phyloP scores from a whole-genome alignment of 2,888 invertebrate genomes.

The Cheilosia scutellata region DNA sequence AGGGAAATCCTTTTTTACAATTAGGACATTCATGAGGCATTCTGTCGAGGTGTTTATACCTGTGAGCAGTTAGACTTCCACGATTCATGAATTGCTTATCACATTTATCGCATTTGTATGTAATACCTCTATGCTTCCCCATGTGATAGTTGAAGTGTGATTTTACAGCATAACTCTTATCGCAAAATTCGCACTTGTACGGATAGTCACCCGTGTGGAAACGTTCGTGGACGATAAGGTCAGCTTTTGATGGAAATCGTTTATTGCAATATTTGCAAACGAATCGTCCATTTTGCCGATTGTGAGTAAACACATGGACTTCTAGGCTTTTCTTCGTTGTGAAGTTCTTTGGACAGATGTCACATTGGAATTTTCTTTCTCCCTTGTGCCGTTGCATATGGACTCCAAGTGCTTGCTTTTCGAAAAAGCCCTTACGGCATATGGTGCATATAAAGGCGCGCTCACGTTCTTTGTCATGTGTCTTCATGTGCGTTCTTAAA shows the following conservation, averaged over 20 bases:
- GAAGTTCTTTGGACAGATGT: constrained; percentile 58
- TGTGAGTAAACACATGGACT: constrained; percentile 63
- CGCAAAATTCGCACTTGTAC: constrained; percentile 59
- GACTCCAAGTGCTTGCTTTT: constrained; percentile 63
- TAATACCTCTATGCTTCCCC: constrained; percentile 69
- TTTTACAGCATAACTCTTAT: constrained; percentile 69
- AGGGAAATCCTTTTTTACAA: constrained; percentile 66
- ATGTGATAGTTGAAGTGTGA: constrained; percentile 72
- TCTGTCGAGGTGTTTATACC: constrained; percentile 53
- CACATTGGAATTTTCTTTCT: constrained; percentile 48
- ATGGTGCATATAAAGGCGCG: constrained; percentile 40
- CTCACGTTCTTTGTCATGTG: constrained; percentile 46
- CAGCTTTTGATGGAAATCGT: constrained; percentile 64
- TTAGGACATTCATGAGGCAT: constrained; percentile 64
- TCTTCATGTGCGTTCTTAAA: constrained; percentile 64
- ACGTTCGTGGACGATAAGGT: constrained; percentile 68
- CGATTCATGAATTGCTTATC: constrained; percentile 68
- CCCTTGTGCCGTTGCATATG: constrained; percentile 60
- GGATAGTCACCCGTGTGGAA: constrained; percentile 74
- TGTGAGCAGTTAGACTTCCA: constrained; percentile 59
- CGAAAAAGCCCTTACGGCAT: constrained; percentile 66
- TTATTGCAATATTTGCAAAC: constrained; percentile 60
- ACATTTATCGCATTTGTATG: constrained; percentile 67
- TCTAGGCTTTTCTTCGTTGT: constrained; percentile 61
- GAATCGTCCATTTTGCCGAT: constrained; percentile 58